Evolutionary conservation across 1,140 invertebrate species (phyloP).

Genomic region (Philopotamus ludificatus): DNA sequence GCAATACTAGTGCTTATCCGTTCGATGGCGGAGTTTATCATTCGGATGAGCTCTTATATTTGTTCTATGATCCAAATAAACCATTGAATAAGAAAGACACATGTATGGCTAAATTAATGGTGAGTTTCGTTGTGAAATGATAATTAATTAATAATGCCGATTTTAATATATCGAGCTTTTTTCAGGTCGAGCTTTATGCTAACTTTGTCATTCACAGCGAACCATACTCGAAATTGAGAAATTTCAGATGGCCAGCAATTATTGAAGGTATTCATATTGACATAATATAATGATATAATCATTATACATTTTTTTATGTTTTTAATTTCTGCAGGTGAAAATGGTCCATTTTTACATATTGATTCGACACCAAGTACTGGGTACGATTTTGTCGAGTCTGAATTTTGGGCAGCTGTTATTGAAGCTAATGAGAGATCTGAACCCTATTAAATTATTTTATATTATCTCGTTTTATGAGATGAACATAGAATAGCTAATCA

Average conservation of each 20-base stretch:
- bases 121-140: conserved; percentile 1
- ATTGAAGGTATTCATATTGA: neutral
- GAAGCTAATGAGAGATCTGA: too few species aligned
- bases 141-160: neutral
- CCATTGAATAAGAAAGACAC: conserved; percentile 45
- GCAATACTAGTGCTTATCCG: too few species aligned
- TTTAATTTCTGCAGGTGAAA: conserved; percentile 4
- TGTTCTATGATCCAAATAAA: too few species aligned
- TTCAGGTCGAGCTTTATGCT: conserved; percentile 5
- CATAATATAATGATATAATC: too few species aligned
- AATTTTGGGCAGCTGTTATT: neutral
- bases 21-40: too few species aligned
- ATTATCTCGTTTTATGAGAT: too few species aligned
- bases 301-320: too few species aligned
- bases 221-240: neutral
- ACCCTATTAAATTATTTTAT: too few species aligned
- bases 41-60: too few species aligned
- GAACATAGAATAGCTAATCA: too few species aligned
- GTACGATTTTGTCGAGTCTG: neutral
- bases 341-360: conserved; percentile 15
- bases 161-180: too few species aligned
- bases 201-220: conserved; percentile 6
- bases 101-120: conserved; percentile 46
- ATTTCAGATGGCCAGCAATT: neutral
- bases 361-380: neutral